phyloP scores from a whole-genome alignment of 92 coral and sea anemone genomes.

The Zoanthus gigantus region DNA sequence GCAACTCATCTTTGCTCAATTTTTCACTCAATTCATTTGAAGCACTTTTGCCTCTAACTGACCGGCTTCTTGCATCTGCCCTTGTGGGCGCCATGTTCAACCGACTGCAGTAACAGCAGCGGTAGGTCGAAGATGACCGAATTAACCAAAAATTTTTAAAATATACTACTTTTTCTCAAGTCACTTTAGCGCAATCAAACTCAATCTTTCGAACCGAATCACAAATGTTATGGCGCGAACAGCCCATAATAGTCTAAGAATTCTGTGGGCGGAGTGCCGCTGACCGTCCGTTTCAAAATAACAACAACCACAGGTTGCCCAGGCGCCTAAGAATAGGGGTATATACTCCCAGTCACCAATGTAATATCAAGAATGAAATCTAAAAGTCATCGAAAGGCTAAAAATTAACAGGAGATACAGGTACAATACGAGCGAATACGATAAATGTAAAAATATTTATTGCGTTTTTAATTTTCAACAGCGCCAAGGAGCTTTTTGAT shows the following conservation, averaged over 20 bases:
- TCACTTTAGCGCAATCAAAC: background rate
- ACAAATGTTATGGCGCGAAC: conserved; percentile 46
- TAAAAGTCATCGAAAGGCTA: no score
- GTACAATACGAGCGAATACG: no score
- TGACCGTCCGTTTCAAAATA: background rate
- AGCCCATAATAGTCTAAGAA: conserved; percentile 33
- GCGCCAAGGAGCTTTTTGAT: no score
- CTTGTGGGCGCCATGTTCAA: conserved; percentile 29
- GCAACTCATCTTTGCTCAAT: conserved; percentile 38
- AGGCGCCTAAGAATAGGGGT: no score
- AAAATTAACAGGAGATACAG: no score
- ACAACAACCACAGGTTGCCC: no score
- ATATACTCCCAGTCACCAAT: no score
- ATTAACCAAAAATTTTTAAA: background rate
- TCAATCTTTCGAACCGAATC: background rate
- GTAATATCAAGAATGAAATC: no score
- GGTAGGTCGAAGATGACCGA: background rate
- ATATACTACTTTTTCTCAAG: background rate
- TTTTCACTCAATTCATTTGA: conserved; percentile 36
- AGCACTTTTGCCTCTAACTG: background rate
- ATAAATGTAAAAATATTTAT: no score
- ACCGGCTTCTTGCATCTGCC: conserved; percentile 25
- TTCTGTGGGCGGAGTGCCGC: background rate
- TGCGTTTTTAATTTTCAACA: no score
- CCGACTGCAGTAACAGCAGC: background rate